Evolutionary conservation across 2,888 invertebrate genomes (phyloP), one percentile per base, ranked within the genome.

Genomic region (Eumerus sabulonum): DNA sequence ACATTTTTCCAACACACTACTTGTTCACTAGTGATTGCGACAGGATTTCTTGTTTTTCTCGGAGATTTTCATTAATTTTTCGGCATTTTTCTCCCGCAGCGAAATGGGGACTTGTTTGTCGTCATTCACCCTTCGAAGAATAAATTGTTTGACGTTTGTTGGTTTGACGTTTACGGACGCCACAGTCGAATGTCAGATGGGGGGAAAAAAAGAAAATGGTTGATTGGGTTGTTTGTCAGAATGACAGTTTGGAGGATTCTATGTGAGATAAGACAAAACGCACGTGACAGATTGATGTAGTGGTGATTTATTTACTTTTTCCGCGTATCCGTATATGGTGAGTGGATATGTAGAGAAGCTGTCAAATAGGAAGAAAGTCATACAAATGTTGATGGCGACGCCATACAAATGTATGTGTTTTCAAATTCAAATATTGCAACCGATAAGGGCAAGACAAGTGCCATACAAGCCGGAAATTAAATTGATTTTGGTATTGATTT

Each of bases 1-100:
- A 90, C 93, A 93, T 93, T 84, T 84, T 87, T 68, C 36, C 14
- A 44, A 18, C n/a, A n/a, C 1, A 16, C 45, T 67, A 27, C 35
- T 44, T 50, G 14, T 16, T 13, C 27, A 50, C 44, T 47, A n/a
- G 14, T 44, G n/a, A 40, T 11, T 63, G 16, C 1, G 35, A 35
- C 36, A 35, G 3, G 38, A 40, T 13, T 50, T 60, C 18, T 18
- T 12, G 1, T 3, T 45, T 45, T 51, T 18, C 7, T 40, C 2
- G n/a, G 1, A 36, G 45, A 42, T 59, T 63, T 63, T 59, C 44
- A 63, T 56, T 50, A 74, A 64, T 64, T 70, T 74, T 79, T 64
- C 42, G 63, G 48, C 79, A 79, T 79, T 70, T 68, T 74, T 36
- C 12, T n/a, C n/a, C n/a, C n/a, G n/a, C 35, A n/a, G n/a, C 11